Evolutionary conservation across 2,797 vertebrate species (phyloP), one percentile per base, ranked within the genome.

Genomic region (Propithecus deckenii): DNA sequence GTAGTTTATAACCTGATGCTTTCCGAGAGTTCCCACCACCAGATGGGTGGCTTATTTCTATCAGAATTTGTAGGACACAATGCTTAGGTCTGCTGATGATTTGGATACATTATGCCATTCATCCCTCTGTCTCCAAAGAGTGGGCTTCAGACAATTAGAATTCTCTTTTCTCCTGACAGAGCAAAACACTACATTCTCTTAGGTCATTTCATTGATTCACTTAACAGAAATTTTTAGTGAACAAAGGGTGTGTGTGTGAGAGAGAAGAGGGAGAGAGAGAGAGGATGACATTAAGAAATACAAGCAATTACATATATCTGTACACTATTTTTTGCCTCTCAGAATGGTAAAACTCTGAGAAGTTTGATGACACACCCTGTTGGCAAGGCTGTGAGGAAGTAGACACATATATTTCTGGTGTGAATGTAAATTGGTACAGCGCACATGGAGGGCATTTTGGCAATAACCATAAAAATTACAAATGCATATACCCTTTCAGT

Each of bases 381-480:
- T 90, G 57, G 50, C 46, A 86, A 95, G 55, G 18, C 35, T 48
- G 1, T 63, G 59, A 48, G 6, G 9, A 95, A 78, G 35, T 1
- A 35, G 50, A 57, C 46, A 85, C 30, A n/a, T 0, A 20, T 63
- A 85, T 90, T 81, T 96, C 50, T 55, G 20, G 61, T 46, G 25
- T 50, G 52, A 96, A n/a, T 89, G 46, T 80, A 80, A 91, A 93
- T 86, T 89, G 76, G 2, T 59, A 30, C 38, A 38, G 86, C 12
- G 35, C 52, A 89, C 43, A 55, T 75, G 17, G 57, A 94, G 46
- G 65, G 48, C 23, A 71, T 93, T 72, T 74, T 38, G 76, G 59
- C 20, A 95, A 88, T 79, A 90, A 83, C 32, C 72, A 88, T 65
- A 88, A 97, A 86, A 95, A 92, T 71, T 69, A 79, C 32, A 87